Conservation (phyloP, 2,797 vertebrate species). For the Novumbra hubbsi region DNA sequence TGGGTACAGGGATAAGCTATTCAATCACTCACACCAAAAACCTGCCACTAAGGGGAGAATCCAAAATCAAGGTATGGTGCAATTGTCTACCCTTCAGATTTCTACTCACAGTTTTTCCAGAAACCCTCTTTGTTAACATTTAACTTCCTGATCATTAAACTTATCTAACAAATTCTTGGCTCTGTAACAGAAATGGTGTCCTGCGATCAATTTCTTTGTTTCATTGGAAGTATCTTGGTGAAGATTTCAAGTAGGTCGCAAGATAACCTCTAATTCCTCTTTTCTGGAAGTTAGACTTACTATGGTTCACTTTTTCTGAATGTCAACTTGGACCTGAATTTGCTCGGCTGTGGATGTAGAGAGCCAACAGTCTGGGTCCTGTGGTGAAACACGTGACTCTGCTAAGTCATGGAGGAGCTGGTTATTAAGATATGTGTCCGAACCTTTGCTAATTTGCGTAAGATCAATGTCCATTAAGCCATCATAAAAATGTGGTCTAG, state of each 20-base stretch:
- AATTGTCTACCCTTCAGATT: conserved; percentile 32
- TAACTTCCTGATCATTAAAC: not conserved
- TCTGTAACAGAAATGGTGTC: not conserved
- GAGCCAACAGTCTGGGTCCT: conserved; percentile 17
- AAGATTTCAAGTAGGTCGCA: not conserved
- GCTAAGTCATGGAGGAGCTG: not conserved
- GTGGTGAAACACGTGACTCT: not conserved
- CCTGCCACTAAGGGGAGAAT: conserved; percentile 86
- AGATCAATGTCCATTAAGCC: not conserved
- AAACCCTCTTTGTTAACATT: conserved; percentile 1
- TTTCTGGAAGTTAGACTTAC: not conserved
- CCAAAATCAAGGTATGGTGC: conserved; percentile 89
- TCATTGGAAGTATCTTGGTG: not conserved
- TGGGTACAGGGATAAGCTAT: conserved; percentile 95
- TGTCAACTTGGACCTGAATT: conserved; percentile 50
- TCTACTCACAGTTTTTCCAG: not conserved
- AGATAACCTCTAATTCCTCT: not conserved
- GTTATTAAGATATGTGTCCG: not conserved
- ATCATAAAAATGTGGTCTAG: not conserved
- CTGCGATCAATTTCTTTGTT: not conserved
- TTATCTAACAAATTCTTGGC: not conserved
- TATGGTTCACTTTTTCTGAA: not conserved
- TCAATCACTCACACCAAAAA: conserved; percentile 93
- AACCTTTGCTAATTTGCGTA: no score
- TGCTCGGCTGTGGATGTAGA: conserved; percentile 54